Conservation (phyloP, 2,113 vertebrate genomes). For the Siphamia tubifer region DNA sequence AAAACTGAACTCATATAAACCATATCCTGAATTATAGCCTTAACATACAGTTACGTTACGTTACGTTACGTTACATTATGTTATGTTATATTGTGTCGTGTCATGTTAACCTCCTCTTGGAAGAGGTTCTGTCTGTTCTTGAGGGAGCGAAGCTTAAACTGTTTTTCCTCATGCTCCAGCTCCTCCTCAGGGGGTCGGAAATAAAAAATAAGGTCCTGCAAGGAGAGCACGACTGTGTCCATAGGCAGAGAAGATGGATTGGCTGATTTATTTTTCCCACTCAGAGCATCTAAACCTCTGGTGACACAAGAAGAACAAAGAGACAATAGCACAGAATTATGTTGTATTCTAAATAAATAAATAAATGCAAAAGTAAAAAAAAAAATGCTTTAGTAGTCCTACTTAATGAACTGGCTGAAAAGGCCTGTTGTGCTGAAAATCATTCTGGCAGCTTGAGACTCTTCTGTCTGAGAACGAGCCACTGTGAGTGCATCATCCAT, state of each 20-base stretch:
- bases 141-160: constrained; percentile 89
- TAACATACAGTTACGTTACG: too few relatives aligned
- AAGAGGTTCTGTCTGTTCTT: constrained; percentile 93
- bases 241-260: constrained; percentile 81
- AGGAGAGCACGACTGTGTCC: constrained; percentile 85
- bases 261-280: constrained; percentile 85
- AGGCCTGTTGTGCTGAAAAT: constrained; percentile 90
- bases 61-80: too few relatives aligned
- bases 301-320: not conserved
- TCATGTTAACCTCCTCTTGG: constrained; percentile 87
- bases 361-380: not conserved
- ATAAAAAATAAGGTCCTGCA: constrained; percentile 92
- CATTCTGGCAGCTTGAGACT: constrained; percentile 91
- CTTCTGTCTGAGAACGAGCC: constrained; percentile 88
- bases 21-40: too few relatives aligned
- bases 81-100: too few relatives aligned
- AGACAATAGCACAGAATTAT: not conserved
- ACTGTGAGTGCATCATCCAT: constrained; percentile 92
- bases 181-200: constrained; percentile 91
- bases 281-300: constrained; percentile 88
- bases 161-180: constrained; percentile 91
- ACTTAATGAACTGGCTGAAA: constrained; percentile 93
- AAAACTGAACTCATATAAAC: not conserved
- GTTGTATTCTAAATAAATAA: not conserved
- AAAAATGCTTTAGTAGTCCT: constrained; percentile 1